phyloP scores from a whole-genome alignment of 2,888 invertebrate genomes.

The Argynnis bischoffii region DNA sequence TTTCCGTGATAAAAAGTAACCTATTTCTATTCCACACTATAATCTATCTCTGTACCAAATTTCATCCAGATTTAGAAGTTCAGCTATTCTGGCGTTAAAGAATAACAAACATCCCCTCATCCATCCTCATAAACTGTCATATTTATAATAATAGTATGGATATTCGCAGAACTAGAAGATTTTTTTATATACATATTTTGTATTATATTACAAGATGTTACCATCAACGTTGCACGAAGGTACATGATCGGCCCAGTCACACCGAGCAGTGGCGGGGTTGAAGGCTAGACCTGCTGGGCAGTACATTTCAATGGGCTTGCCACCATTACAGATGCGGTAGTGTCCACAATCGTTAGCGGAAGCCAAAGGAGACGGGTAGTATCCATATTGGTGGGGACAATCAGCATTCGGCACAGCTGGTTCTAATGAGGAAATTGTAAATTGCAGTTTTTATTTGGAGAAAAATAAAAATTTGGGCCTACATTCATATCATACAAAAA shows the following conservation, averaged over 20 bases:
- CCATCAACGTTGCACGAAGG: slow-evolving; percentile 84
- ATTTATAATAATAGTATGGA: too few species aligned
- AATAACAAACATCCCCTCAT: too few species aligned
- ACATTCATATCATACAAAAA: too few species aligned
- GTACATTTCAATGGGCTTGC: slow-evolving; percentile 80
- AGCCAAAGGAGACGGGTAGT: slow-evolving; percentile 77
- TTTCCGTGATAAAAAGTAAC: too few species aligned
- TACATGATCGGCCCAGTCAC: slow-evolving; percentile 93
- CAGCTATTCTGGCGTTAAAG: too few species aligned
- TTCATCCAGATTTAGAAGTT: too few species aligned
- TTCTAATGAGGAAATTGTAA: slow-evolving; percentile 67
- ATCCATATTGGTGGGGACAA: slow-evolving; percentile 91
- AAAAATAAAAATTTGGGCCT: too few species aligned
- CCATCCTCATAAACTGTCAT: too few species aligned
- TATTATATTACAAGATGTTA: slow-evolving; percentile 31
- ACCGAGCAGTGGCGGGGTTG: slow-evolving; percentile 85
- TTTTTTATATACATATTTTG: background rate
- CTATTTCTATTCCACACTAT: too few species aligned
- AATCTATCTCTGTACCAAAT: too few species aligned
- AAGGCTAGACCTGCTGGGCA: slow-evolving; percentile 91
- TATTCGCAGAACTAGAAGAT: too few species aligned
- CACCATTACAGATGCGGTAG: slow-evolving; percentile 90
- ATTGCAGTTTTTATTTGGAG: too few species aligned
- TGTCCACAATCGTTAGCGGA: slow-evolving; percentile 83
- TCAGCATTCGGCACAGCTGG: slow-evolving; percentile 85